Percentiles rank a stretch among this genome's conserved stretches.
phyloP scores from a whole-genome alignment of 2,888 invertebrate genomes.

The Eupithecia pulchellata region DNA sequence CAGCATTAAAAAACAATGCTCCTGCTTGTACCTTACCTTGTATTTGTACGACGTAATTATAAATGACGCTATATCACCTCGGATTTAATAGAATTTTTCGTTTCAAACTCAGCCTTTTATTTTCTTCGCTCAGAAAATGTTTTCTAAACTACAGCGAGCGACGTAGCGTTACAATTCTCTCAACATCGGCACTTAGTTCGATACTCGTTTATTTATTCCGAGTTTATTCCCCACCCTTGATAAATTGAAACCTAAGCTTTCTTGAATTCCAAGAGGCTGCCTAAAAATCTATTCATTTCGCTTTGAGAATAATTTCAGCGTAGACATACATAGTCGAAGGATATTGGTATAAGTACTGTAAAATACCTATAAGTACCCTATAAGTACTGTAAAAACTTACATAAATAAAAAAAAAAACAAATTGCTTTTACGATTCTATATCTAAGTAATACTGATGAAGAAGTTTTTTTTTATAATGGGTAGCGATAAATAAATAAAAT shows the following conservation, averaged over 20 bases:
- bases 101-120: neutral
- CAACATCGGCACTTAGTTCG: neutral
- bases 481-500: no score
- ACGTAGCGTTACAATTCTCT: neutral
- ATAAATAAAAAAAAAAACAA: no score
- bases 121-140: neutral
- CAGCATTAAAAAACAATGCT: no score
- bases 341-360: no score
- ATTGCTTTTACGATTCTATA: no score
- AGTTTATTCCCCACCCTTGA: neutral
- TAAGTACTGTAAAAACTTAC: no score
- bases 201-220: neutral
- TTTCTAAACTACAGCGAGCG: neutral
- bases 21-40: neutral
- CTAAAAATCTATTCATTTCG: neutral
- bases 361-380: no score
- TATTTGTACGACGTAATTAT: neutral
- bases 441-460: no score
- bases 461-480: no score
- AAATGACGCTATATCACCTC: neutral
- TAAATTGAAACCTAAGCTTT: conserved; percentile 8
- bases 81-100: neutral
- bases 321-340: no score
- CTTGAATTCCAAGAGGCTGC: neutral
- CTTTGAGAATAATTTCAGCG: neutral